These are phyloP conservation scores for Stenoptilia bipunctidactyla DNA, from an alignment of 2,888 invertebrate species.

Conservation along the genomic window DNA sequence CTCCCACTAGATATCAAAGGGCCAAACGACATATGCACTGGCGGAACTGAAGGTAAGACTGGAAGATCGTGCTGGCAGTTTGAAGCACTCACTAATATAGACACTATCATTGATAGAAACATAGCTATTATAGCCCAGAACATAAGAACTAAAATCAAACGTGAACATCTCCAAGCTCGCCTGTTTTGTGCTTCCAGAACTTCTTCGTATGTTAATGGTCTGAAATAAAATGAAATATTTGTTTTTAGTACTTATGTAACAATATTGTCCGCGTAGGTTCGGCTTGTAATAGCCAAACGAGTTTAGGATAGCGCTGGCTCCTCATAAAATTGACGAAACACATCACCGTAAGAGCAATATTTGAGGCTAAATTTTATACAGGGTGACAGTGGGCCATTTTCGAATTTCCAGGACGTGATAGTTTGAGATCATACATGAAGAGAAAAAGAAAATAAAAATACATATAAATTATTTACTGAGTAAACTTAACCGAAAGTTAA, in stretches of 20 bases:
- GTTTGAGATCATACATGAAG: too few species aligned
- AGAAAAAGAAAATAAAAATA: too few species aligned
- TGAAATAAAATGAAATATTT: constrained; percentile 21
- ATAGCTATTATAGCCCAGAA: constrained; percentile 61
- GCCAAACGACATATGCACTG: constrained; percentile 34
- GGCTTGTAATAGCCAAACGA: too few species aligned
- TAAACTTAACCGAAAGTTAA: too few species aligned
- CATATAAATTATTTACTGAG: too few species aligned
- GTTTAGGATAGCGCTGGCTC: too few species aligned
- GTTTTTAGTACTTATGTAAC: neutral
- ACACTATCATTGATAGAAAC: constrained; percentile 51
- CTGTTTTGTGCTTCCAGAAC: constrained; percentile 48
- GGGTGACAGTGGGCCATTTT: too few species aligned
- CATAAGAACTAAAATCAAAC: constrained; percentile 47
- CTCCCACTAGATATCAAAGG: constrained; percentile 24
- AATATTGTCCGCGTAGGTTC: too few species aligned
- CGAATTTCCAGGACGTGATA: too few species aligned
- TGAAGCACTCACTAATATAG: constrained; percentile 32
- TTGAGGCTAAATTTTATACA: too few species aligned
- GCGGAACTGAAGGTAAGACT: constrained; percentile 27
- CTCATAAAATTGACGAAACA: too few species aligned
- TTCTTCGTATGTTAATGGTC: constrained; percentile 59
- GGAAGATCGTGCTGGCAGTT: constrained; percentile 19
- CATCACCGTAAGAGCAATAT: too few species aligned
- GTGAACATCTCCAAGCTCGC: constrained; percentile 58